These are phyloP conservation scores for Fregetta grallaria DNA, from an alignment of 2,113 vertebrate genomes.

Conservation along the genomic window DNA sequence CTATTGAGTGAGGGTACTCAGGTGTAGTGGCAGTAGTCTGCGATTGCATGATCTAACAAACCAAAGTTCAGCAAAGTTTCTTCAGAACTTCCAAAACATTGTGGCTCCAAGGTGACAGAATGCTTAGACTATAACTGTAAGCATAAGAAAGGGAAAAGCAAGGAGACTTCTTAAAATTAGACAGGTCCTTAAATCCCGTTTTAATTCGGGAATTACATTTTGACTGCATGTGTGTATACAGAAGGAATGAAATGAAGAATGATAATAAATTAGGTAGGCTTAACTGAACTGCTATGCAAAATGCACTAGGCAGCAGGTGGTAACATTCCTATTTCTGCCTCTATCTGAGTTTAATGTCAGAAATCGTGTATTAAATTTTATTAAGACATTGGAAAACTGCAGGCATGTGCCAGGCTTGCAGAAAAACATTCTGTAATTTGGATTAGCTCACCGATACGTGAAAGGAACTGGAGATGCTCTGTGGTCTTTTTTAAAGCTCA, in stretches of 20 bases:
- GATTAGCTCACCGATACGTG: not conserved
- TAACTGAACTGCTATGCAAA: not conserved
- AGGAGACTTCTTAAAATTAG: not conserved
- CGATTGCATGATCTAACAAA: not conserved
- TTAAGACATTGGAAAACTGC: not conserved
- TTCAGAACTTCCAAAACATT: not conserved
- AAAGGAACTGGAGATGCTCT: not conserved
- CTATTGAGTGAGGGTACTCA: not conserved
- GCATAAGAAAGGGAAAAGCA: not conserved
- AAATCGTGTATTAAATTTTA: not conserved
- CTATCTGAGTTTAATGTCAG: not conserved
- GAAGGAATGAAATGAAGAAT: not conserved
- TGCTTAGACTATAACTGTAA: not conserved
- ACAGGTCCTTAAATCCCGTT: not conserved
- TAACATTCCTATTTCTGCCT: not conserved
- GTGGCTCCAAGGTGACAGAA: not conserved
- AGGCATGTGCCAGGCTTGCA: not conserved
- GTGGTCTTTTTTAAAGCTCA: not conserved
- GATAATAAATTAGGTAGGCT: not conserved
- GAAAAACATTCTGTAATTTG: not conserved
- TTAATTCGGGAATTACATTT: not conserved
- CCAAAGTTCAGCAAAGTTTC: not conserved
- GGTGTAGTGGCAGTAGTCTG: not conserved
- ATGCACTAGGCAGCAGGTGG: not conserved
- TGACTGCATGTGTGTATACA: not conserved